Evolutionary conservation across 2,888 invertebrate genomes (phyloP), one percentile per base, ranked within the genome.

Genomic region (Drosophila mimica): DNA sequence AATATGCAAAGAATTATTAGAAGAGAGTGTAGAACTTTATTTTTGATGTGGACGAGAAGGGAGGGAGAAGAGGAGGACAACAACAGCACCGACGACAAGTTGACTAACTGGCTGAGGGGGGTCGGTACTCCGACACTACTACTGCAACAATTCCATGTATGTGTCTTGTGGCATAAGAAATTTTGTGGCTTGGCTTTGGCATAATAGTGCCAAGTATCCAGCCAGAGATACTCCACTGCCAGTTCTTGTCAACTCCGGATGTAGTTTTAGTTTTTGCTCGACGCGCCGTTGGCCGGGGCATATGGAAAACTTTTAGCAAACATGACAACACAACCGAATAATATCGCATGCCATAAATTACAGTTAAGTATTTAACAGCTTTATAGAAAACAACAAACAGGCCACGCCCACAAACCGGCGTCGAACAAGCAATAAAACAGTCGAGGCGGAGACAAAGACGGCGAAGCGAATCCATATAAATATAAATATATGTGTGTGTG

Each of bases 331-430:
- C 81, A 81, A 71, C 79, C 79, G 70, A 79, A 83, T 83, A 86
- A 89, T 83, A 86, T 89, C 87, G 89, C 89, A 87, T 89, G 86
- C 86, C 89, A 86, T 86, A 89, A 86, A 86, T 86, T 87, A 86
- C 86, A 87, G 76, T 89, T 86, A 89, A 89, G 87, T 80, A 86
- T 89, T 86, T 89, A 86, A 89, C 89, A 89, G 86, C 87, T 83
- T 86, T 89, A 89, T 83, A 66, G 76, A 67, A 78, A 76, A 76
- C 80, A 76, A 70, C 70, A 70, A 66, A 57, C 70, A 34, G 72
- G 74, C 15, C 74, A 81, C 81, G 83, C 83, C 81, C 71, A 74
- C 70, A 67, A 71, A 54, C 64, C 48, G 66, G 70, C 69, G 68
- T 62, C 80, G 49, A 57, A 59, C 48, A 48, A 70, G 74, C 79